Percentiles rank a stretch among this genome's conserved stretches.
Conservation (phyloP, 2,888 invertebrate species). For the Teinopalpus imperialis region DNA sequence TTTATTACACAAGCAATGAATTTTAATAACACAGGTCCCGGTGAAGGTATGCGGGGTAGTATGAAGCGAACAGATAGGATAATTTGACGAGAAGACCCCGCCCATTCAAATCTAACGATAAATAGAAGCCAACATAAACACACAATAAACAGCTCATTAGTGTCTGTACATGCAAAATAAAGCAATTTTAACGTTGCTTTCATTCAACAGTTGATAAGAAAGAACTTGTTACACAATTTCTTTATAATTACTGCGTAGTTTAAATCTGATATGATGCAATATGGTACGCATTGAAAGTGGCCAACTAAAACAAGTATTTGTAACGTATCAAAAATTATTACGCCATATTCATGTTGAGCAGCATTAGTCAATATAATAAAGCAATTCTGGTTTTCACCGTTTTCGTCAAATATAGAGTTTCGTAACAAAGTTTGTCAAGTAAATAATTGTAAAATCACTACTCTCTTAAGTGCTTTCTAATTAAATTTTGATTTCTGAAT, state of each 20-base stretch:
- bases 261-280: constrained; percentile 17
- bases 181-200: constrained; percentile 12
- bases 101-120: constrained; percentile 7
- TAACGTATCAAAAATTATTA: constrained; percentile 20
- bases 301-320: constrained; percentile 20
- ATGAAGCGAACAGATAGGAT: constrained; percentile 5
- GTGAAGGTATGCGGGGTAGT: constrained; percentile 12
- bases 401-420: constrained; percentile 8
- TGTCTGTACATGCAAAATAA: constrained; percentile 14
- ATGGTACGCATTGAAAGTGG: constrained; percentile 10
- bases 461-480: too few species aligned
- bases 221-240: not conserved
- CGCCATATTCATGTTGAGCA: constrained; percentile 3
- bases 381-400: constrained; percentile 12
- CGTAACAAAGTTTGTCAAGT: not conserved
- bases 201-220: constrained; percentile 12
- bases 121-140: constrained; percentile 13
- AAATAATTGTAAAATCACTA: too few species aligned
- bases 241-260: constrained; percentile 8
- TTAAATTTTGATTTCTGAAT: too few species aligned
- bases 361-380: constrained; percentile 8
- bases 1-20: constrained; percentile 6
- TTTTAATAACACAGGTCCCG: constrained; percentile 9
- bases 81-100: constrained; percentile 21
- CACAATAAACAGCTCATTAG: constrained; percentile 24